These are phyloP conservation scores for Apocrypta bakeri DNA, from an alignment of 1,140 invertebrate species.

Conservation along the genomic window DNA sequence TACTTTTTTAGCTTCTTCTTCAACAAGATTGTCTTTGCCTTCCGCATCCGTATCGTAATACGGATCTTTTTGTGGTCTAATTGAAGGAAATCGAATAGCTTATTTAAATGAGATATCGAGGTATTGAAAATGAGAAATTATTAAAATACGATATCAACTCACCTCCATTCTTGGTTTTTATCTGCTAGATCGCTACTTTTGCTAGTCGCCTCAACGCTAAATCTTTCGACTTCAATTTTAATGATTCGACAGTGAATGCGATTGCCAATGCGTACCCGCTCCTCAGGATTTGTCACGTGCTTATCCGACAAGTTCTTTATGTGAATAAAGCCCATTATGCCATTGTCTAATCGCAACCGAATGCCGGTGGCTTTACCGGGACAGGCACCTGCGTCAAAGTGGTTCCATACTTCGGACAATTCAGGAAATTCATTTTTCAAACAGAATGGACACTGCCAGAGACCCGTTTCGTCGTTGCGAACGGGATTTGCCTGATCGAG, in stretches of 20 bases:
- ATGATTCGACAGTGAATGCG: conserved; percentile 94
- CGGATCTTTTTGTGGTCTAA: conserved; percentile 87
- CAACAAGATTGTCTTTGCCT: conserved; percentile 85
- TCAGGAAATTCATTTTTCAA: conserved; percentile 96
- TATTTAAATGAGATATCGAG: too few relatives aligned
- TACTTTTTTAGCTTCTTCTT: conserved; percentile 87
- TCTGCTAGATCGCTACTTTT: conserved; percentile 95
- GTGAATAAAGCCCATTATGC: conserved; percentile 94
- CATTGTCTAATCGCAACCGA: conserved; percentile 92
- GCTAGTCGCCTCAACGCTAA: conserved; percentile 95
- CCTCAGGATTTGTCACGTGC: conserved; percentile 93
- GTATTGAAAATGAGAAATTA: too few relatives aligned
- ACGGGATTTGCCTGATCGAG: conserved; percentile 96
- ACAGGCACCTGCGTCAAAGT: conserved; percentile 96
- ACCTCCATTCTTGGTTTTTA: conserved; percentile 92
- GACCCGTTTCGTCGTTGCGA: conserved; percentile 92
- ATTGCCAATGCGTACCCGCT: conserved; percentile 90
- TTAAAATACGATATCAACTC: conserved; percentile 60
- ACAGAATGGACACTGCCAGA: conserved; percentile 99
- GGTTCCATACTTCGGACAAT: conserved; percentile 97
- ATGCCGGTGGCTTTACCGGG: conserved; percentile 96
- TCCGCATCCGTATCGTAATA: conserved; percentile 95
- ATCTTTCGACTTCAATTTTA: conserved; percentile 96
- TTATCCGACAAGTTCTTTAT: conserved; percentile 97
- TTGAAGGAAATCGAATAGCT: too few relatives aligned